Conservation (phyloP, 2,888 invertebrate species). For the Siphonodentalium dalli region DNA sequence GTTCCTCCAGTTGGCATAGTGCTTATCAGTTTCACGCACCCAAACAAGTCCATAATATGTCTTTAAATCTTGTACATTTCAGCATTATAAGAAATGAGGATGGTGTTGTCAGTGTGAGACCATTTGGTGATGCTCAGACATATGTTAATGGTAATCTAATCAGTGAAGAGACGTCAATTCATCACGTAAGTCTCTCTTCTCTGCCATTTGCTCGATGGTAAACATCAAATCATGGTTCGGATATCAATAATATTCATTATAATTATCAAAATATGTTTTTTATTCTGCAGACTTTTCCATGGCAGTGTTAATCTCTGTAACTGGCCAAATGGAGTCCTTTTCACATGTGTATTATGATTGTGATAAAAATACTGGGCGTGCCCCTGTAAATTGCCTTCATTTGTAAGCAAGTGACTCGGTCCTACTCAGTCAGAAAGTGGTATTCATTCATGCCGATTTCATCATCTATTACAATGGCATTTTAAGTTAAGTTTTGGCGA, state of each 20-base stretch:
- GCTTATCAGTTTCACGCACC: too few relatives aligned
- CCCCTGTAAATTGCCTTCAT: too few relatives aligned
- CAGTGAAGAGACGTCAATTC: constrained; percentile 42
- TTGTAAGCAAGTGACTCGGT: too few relatives aligned
- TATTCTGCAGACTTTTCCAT: background rate
- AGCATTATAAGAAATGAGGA: constrained; percentile 55
- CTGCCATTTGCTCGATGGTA: background rate
- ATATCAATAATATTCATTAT: background rate
- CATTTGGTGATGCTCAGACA: constrained; percentile 57
- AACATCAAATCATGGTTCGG: background rate
- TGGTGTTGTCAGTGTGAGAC: constrained; percentile 48
- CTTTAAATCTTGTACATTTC: constrained; percentile 24
- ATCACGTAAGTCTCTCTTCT: constrained; percentile 51
- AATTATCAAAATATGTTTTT: background rate
- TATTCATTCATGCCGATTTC: too few relatives aligned
- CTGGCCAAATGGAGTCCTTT: too few relatives aligned
- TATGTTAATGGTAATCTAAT: constrained; percentile 62
- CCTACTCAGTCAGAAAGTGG: too few relatives aligned
- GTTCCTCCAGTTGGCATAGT: too few relatives aligned
- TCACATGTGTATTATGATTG: too few relatives aligned
- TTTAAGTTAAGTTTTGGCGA: too few relatives aligned
- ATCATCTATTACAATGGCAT: too few relatives aligned
- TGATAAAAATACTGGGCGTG: too few relatives aligned
- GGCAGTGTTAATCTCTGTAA: background rate
- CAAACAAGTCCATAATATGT: too few relatives aligned